These are phyloP conservation scores for Ptychodera flava DNA, from an alignment of 35 echinoderm and acorn worm genomes.

Conservation along the genomic window DNA sequence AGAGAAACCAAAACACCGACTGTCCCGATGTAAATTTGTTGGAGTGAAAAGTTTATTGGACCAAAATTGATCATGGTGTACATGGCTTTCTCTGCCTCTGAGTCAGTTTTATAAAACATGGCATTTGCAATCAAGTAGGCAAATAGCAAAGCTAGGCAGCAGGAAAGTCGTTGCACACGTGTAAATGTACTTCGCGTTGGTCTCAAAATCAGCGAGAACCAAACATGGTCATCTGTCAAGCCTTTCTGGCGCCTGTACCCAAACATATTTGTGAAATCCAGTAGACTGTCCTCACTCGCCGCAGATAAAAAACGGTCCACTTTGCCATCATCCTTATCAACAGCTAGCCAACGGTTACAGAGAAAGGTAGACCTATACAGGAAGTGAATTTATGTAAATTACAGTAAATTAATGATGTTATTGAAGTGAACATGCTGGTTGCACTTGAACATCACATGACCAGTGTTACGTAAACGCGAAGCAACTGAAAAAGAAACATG, in stretches of 20 bases:
- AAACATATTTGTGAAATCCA: background rate
- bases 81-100: background rate
- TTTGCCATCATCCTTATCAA: conserved; percentile 52
- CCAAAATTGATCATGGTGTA: background rate
- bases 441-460: too few relatives aligned
- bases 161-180: background rate
- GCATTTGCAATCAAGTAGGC: background rate
- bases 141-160: background rate
- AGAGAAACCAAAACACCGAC: background rate
- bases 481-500: too few relatives aligned
- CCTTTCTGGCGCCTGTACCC: background rate
- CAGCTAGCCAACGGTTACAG: conserved; percentile 57
- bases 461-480: too few relatives aligned
- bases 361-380: conserved; percentile 45
- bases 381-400: background rate
- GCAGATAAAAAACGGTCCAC: conserved; percentile 40
- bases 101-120: background rate
- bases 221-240: background rate
- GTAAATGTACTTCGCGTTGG: background rate
- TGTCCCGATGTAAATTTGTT: background rate
- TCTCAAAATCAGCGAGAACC: background rate
- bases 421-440: too few relatives aligned
- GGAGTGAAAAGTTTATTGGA: background rate
- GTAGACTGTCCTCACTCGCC: conserved; percentile 36
- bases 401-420: too few relatives aligned